Evolutionary conservation across 2,113 vertebrate species (phyloP).

Genomic region (Pungitius pungitius): DNA sequence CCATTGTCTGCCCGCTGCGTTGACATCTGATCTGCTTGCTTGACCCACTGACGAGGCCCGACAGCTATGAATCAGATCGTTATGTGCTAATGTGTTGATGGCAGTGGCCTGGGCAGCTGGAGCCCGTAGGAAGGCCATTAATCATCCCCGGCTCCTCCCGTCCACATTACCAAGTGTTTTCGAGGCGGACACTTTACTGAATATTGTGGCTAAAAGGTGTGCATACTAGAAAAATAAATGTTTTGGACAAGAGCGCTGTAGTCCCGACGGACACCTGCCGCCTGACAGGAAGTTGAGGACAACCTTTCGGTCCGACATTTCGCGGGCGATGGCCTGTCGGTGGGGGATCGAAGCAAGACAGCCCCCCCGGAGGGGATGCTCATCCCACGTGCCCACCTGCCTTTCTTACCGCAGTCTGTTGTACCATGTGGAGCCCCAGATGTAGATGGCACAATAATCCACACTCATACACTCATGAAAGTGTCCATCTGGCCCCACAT

Average conservation of each 20-base stretch:
- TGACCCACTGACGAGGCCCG: constrained; percentile 48
- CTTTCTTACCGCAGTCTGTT: constrained; percentile 84
- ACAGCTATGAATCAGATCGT: constrained; percentile 15
- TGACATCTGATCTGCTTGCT: constrained; percentile 14
- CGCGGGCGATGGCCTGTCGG: constrained; percentile 47
- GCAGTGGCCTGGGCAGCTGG: constrained; percentile 37
- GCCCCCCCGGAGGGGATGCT: constrained; percentile 76
- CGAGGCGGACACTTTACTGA: constrained; percentile 15
- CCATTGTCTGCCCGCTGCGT: background rate
- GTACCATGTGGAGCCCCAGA: constrained; percentile 94
- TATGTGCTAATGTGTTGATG: constrained; percentile 35
- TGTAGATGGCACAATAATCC: constrained; percentile 95
- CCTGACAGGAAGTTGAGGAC: constrained; percentile 9
- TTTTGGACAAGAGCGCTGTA: background rate
- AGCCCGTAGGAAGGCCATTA: constrained; percentile 49
- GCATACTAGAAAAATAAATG: background rate
- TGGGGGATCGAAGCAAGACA: constrained; percentile 62
- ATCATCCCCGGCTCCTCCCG: constrained; percentile 42
- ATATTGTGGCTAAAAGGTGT: constrained; percentile 17
- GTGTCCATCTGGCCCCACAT: constrained; percentile 92
- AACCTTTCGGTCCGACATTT: constrained; percentile 74
- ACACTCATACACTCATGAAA: constrained; percentile 88
- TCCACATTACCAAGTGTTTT: constrained; percentile 40
- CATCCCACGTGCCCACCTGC: constrained; percentile 78
- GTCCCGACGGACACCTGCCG: background rate